Evolutionary conservation across 2,888 invertebrate genomes (phyloP).

Genomic region (Scrobipalpa atriplicella): DNA sequence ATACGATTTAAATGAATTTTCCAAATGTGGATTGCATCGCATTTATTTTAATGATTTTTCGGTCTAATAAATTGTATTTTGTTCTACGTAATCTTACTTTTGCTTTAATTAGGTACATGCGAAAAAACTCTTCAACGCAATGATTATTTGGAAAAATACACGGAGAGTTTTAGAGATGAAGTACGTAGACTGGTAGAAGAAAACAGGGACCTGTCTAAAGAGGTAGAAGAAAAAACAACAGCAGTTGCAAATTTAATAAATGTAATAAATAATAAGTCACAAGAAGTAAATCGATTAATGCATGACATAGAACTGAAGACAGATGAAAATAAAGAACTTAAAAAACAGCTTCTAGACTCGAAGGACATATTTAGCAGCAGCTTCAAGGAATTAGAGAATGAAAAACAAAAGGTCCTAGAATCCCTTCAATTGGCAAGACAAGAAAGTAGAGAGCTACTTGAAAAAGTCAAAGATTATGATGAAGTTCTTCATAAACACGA

Average conservation of each 20-base stretch:
- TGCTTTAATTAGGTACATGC: slow-evolving; percentile 51
- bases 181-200: slow-evolving; percentile 50
- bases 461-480: slow-evolving; percentile 55
- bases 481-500: slow-evolving; percentile 45
- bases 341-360: slow-evolving; percentile 49
- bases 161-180: slow-evolving; percentile 51
- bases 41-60: background rate
- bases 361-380: slow-evolving; percentile 49
- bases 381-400: slow-evolving; percentile 50
- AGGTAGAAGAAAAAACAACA: slow-evolving; percentile 52
- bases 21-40: no score
- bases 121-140: slow-evolving; percentile 58
- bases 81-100: background rate
- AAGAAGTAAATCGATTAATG: slow-evolving; percentile 56
- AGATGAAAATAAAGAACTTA: slow-evolving; percentile 50
- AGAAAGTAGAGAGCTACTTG: slow-evolving; percentile 62
- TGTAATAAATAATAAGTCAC: slow-evolving; percentile 57
- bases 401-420: slow-evolving; percentile 52
- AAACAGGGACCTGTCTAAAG: slow-evolving; percentile 48
- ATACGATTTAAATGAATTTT: no score
- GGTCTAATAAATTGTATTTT: background rate
- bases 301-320: slow-evolving; percentile 53
- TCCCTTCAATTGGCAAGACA: slow-evolving; percentile 55
- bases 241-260: slow-evolving; percentile 58
- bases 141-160: slow-evolving; percentile 59